Evolutionary conservation across 92 coral and sea anemone genomes (phyloP).

Genomic region (Diadumene lineata): DNA sequence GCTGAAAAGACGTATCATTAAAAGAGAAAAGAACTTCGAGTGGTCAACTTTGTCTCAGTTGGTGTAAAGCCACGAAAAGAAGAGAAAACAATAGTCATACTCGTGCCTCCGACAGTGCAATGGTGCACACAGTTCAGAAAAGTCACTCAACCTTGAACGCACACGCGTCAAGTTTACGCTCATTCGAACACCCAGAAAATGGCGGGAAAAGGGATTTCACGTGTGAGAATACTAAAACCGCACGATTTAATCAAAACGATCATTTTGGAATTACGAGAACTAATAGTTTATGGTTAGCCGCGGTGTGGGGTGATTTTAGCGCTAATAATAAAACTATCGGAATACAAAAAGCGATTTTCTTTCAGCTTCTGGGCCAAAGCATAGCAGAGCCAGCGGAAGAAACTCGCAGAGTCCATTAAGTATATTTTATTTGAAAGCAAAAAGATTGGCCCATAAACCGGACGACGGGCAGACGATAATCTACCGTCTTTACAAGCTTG

Average conservation of each 20-base stretch:
- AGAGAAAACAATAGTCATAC: neutral
- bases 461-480: neutral
- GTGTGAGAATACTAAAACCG: slow-evolving; percentile 23
- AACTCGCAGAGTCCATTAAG: neutral
- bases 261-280: slow-evolving; percentile 10
- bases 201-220: slow-evolving; percentile 35
- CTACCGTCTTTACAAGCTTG: neutral
- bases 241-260: slow-evolving; percentile 7
- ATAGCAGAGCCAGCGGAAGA: neutral
- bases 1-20: slow-evolving; percentile 10
- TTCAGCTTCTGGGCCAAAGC: neutral
- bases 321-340: neutral
- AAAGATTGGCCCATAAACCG: neutral
- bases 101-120: slow-evolving; percentile 23
- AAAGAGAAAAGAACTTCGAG: slow-evolving; percentile 30
- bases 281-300: neutral
- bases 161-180: neutral
- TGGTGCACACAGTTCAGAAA: neutral
- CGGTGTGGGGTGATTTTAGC: neutral
- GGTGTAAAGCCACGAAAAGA: slow-evolving; percentile 12
- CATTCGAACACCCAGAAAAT: slow-evolving; percentile 5
- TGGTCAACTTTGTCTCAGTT: slow-evolving; percentile 23
- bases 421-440: neutral
- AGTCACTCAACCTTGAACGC: neutral
- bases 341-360: neutral